A percentile compares a stretch with the other conserved stretches of the same genome.
Evolutionary conservation across 2,113 vertebrate genomes (phyloP).

Genomic region (Osmerus eperlanus): DNA sequence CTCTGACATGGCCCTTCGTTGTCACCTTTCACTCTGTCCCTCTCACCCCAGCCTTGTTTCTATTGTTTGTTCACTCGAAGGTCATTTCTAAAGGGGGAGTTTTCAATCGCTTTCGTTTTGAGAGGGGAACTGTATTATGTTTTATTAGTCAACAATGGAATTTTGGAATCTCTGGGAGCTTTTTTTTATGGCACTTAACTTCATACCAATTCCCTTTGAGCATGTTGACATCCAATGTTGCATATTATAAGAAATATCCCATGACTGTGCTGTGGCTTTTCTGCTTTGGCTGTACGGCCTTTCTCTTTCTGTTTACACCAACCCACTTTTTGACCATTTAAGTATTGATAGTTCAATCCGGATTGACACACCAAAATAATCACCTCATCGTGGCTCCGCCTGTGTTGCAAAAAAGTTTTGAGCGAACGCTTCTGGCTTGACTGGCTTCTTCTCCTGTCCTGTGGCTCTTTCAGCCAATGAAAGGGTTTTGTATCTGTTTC

Average conservation of each 20-base stretch:
- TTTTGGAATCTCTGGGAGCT: conserved; percentile 7
- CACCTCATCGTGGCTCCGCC: conserved; percentile 54
- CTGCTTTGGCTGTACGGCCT: conserved; percentile 43
- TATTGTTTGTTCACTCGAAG: conserved; percentile 31
- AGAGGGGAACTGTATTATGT: conserved; percentile 9
- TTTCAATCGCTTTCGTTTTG: background rate
- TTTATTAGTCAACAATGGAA: background rate
- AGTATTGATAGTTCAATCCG: conserved; percentile 31
- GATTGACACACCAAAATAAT: conserved; percentile 26
- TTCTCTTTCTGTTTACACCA: conserved; percentile 46
- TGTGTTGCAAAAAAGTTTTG: conserved; percentile 47
- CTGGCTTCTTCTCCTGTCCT: conserved; percentile 61
- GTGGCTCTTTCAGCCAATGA: conserved; percentile 70
- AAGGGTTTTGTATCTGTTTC: conserved; percentile 77
- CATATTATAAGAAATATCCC: conserved; percentile 28
- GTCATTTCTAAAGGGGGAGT: conserved; percentile 5
- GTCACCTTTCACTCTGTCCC: background rate
- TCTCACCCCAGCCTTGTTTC: conserved; percentile 10
- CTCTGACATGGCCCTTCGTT: conserved; percentile 4
- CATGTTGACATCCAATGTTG: conserved; percentile 40
- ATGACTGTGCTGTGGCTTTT: conserved; percentile 54
- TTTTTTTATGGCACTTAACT: conserved; percentile 33
- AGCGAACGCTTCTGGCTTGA: conserved; percentile 63
- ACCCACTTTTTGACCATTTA: conserved; percentile 45
- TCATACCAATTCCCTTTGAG: conserved; percentile 47